Conservation (phyloP, 1,140 invertebrate species). For the Eufriesea mexicana region DNA sequence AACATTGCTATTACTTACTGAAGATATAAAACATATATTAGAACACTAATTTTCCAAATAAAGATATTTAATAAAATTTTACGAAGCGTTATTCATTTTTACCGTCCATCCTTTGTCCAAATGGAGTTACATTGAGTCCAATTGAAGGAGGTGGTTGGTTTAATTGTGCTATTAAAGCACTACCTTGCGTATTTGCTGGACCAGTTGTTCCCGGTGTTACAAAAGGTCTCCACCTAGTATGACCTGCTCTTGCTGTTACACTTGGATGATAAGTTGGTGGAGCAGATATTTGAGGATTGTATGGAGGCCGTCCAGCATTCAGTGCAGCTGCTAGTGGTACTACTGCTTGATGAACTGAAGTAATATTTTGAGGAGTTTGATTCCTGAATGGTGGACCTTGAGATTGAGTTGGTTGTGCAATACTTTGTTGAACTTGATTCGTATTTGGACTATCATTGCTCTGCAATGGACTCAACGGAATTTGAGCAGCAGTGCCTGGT, state of each 20-base stretch:
- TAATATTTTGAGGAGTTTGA: slow-evolving; percentile 78
- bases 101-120: slow-evolving; percentile 82
- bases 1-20: slow-evolving; percentile 72
- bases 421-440: slow-evolving; percentile 77
- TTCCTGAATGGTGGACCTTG: slow-evolving; percentile 75
- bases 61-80: background rate
- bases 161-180: slow-evolving; percentile 87
- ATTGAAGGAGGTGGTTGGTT: slow-evolving; percentile 85
- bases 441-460: slow-evolving; percentile 84
- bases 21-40: slow-evolving; percentile 13
- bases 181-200: slow-evolving; percentile 79
- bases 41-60: background rate
- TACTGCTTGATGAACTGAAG: slow-evolving; percentile 75
- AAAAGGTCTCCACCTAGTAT: slow-evolving; percentile 77
- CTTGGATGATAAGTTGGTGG: slow-evolving; percentile 83
- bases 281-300: slow-evolving; percentile 81
- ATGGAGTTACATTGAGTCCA: slow-evolving; percentile 81
- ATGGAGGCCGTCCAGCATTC: slow-evolving; percentile 71
- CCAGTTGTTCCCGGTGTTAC: slow-evolving; percentile 76
- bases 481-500: slow-evolving; percentile 74
- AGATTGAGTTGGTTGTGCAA: slow-evolving; percentile 72
- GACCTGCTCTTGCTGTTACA: slow-evolving; percentile 71
- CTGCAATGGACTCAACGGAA: slow-evolving; percentile 83
- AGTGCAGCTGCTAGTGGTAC: slow-evolving; percentile 73
- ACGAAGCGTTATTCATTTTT: slow-evolving; percentile 34